A percentile compares a stretch with the other conserved stretches of the same genome.
These are phyloP conservation scores for Lemur catta DNA, from an alignment of 2,797 vertebrate species.

Conservation along the genomic window DNA sequence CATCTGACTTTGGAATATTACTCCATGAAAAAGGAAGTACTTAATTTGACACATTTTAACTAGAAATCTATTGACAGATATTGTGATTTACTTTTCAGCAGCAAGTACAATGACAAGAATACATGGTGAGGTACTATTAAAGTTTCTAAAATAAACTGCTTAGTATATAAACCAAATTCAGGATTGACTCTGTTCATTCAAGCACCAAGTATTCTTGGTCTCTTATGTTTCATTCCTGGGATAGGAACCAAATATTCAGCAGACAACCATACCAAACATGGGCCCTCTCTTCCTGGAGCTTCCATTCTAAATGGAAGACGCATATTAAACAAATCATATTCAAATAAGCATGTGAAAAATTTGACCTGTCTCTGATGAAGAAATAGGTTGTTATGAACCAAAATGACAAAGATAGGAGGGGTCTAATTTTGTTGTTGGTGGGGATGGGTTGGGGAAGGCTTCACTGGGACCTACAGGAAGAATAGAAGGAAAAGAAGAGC, in stretches of 20 bases:
- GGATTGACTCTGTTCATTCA: not conserved
- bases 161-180: not conserved
- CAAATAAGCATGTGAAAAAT: not conserved
- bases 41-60: not conserved
- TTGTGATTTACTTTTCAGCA: not conserved
- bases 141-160: not conserved
- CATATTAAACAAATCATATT: not conserved
- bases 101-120: not conserved
- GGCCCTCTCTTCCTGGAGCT: not conserved
- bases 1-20: not conserved
- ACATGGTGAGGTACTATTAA: not conserved
- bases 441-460: not conserved
- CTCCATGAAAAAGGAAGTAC: not conserved
- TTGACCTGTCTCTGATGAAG: not conserved
- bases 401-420: not conserved
- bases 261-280: not conserved
- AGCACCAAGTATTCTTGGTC: not conserved
- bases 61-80: not conserved
- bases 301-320: not conserved
- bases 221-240: not conserved
- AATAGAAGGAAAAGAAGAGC: not conserved
- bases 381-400: not conserved
- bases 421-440: not conserved
- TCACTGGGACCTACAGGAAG: not conserved
- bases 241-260: not conserved